Conservation (phyloP, 2,888 invertebrate genomes). For the Hypercompe scribonia region DNA sequence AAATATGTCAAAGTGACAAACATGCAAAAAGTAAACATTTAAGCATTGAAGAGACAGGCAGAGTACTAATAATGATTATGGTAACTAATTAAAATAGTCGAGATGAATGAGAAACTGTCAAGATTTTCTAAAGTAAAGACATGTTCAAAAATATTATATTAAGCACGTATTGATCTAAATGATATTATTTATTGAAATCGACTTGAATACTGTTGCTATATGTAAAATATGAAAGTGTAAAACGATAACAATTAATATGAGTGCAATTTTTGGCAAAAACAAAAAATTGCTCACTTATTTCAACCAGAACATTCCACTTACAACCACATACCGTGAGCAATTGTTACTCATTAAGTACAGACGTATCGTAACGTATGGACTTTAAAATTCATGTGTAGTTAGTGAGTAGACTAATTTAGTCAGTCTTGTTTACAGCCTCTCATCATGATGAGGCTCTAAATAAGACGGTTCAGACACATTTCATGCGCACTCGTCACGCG, state of each 20-base stretch:
- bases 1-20: not conserved
- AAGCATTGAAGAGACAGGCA: conserved; percentile 4
- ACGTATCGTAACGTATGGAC: not conserved
- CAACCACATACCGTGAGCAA: not conserved
- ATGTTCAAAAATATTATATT: not conserved
- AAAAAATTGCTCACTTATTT: not conserved
- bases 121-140: not conserved
- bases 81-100: conserved; percentile 7
- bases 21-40: conserved; percentile 18
- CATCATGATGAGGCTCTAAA: no score
- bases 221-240: no score
- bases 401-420: not conserved
- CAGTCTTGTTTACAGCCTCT: no score
- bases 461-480: no score
- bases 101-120: conserved; percentile 53
- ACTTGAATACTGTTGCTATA: not conserved
- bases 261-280: not conserved
- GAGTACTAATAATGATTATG: conserved; percentile 9
- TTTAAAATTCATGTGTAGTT: no score
- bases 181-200: not conserved
- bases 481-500: no score
- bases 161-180: not conserved
- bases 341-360: not conserved
- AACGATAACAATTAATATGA: not conserved
- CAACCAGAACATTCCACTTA: not conserved